Percentiles rank a stretch among this genome's conserved stretches.
Evolutionary conservation across 2,888 invertebrate species (phyloP).

Genomic region (Andrena trimmerana): DNA sequence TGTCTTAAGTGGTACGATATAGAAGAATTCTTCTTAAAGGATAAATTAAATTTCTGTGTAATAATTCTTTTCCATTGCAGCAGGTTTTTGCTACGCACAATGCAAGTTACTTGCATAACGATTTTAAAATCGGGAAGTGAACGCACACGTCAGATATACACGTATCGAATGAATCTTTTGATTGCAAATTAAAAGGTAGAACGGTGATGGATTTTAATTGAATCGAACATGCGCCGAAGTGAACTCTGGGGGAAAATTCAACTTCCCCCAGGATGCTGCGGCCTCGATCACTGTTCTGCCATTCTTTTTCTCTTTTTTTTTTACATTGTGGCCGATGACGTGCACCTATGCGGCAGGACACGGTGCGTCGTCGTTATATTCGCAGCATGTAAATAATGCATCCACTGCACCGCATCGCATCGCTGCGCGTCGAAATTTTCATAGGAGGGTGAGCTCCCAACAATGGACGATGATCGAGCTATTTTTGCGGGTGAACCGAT

Average conservation of each 20-base stretch:
- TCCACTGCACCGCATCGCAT: slow-evolving; percentile 56
- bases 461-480: slow-evolving; percentile 72
- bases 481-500: slow-evolving; percentile 70
- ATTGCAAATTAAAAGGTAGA: slow-evolving; percentile 4
- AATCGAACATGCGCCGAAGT: slow-evolving; percentile 35
- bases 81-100: too few species aligned
- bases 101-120: too few species aligned
- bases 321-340: slow-evolving; percentile 64
- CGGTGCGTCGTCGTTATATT: slow-evolving; percentile 55
- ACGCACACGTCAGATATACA: background rate
- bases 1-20: too few species aligned
- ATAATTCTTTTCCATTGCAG: too few species aligned
- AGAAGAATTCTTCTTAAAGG: too few species aligned
- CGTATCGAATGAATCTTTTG: background rate
- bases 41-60: too few species aligned
- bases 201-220: slow-evolving; percentile 22
- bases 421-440: slow-evolving; percentile 61
- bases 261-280: slow-evolving; percentile 18
- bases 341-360: slow-evolving; percentile 65
- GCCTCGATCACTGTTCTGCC: slow-evolving; percentile 26
- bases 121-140: too few species aligned
- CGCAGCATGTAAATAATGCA: slow-evolving; percentile 60
- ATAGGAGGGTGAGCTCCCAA: slow-evolving; percentile 58
- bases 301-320: slow-evolving; percentile 13
- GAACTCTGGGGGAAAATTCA: slow-evolving; percentile 25